These are phyloP conservation scores for Thysanoteuthis rhombus DNA, from an alignment of 2,888 invertebrate species.

Conservation along the genomic window DNA sequence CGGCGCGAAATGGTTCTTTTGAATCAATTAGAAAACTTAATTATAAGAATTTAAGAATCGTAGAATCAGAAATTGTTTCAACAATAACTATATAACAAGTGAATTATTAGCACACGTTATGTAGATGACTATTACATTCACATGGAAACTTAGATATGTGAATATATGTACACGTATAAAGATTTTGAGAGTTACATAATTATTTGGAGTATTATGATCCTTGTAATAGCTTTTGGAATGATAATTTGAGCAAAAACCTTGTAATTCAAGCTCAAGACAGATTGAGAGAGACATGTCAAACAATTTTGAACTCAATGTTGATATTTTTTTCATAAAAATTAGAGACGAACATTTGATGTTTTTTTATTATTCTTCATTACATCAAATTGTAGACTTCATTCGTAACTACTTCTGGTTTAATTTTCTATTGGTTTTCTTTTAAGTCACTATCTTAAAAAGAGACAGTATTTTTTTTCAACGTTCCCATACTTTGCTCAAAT, in stretches of 20 bases:
- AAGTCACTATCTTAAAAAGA: too few species aligned
- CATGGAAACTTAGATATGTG: background rate
- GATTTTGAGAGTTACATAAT: background rate
- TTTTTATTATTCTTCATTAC: too few species aligned
- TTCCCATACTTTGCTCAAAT: too few species aligned
- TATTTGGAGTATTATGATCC: too few species aligned
- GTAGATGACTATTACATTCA: background rate
- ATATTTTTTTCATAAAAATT: background rate
- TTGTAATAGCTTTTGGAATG: background rate
- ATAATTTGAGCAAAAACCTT: background rate
- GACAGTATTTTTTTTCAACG: too few species aligned
- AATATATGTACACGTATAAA: background rate
- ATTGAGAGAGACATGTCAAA: background rate
- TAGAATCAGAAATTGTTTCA: background rate
- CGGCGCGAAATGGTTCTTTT: background rate
- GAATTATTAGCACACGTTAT: background rate
- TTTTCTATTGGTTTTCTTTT: too few species aligned
- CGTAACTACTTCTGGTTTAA: too few species aligned
- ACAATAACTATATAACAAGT: background rate
- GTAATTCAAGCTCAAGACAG: background rate
- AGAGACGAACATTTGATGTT: too few species aligned
- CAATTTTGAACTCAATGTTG: background rate
- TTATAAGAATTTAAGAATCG: background rate
- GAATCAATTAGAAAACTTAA: background rate
- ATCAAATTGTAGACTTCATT: too few species aligned